These are phyloP conservation scores for Lymantria dispar DNA, from an alignment of 2,888 invertebrate species.

Conservation along the genomic window DNA sequence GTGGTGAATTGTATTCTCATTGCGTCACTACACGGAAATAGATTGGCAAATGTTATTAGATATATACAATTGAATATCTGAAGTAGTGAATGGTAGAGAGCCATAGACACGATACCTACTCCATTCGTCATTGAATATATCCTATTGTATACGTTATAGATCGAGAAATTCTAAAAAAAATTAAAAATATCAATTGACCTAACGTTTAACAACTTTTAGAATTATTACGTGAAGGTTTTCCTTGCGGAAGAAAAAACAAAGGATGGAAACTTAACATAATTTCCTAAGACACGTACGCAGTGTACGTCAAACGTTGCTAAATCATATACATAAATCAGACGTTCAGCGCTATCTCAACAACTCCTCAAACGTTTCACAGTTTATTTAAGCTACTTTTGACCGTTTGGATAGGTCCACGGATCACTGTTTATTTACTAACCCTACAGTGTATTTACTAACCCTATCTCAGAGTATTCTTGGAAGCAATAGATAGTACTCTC, in stretches of 20 bases:
- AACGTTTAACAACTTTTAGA: no score
- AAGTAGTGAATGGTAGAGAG: no score
- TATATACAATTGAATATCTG: no score
- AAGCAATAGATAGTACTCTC: not conserved
- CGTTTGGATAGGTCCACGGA: not conserved
- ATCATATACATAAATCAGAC: not conserved
- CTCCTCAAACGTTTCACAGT: not conserved
- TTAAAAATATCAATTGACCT: no score
- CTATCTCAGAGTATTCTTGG: not conserved
- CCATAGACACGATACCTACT: no score
- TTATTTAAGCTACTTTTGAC: constrained; percentile 2
- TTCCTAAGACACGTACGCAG: not conserved
- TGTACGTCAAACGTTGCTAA: not conserved
- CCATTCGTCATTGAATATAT: no score
- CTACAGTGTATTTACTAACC: not conserved
- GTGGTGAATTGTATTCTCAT: no score
- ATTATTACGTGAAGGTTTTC: no score
- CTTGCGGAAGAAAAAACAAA: no score
- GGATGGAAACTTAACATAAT: not conserved
- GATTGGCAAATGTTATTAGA: no score
- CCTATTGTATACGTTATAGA: no score
- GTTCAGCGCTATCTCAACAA: not conserved
- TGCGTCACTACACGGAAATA: not conserved
- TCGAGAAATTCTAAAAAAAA: no score
- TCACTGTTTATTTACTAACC: not conserved